Evolutionary conservation across 1,140 invertebrate genomes (phyloP), one percentile per base, ranked within the genome.

Genomic region (Drosophila truncata): DNA sequence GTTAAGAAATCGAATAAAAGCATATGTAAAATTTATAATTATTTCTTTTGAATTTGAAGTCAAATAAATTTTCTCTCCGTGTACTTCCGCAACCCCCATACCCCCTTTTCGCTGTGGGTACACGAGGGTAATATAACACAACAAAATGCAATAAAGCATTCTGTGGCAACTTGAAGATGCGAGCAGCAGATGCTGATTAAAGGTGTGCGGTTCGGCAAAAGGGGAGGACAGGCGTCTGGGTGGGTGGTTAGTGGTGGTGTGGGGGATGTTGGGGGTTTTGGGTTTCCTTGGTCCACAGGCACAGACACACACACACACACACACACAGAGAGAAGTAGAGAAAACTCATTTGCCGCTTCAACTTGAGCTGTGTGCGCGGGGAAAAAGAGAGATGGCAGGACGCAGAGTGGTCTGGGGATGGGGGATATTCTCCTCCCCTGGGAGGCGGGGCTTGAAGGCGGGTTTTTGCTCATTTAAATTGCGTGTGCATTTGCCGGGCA

Each of bases 141-240:
- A 90, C 85, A 90, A 90, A 90, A 91, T 82, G 85, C 85, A 90
- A 90, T 90, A 90, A 90, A 90, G 85, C 85, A 90, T 90, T 90
- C 84, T 90, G 85, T 90, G 85, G 85, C 86, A 90, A 90, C 81
- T 91, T 82, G 86, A 91, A 90, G 85, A 90, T 91, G 86, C 76
- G 85, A 82, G 86, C 85, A 90, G 86, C 85, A 90, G 85, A 90
- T 90, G 85, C 85, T 90, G 85, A 90, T 90, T 90, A 90, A 90
- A 90, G 85, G 85, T 90, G 85, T 90, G 85, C 71, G 85, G 81
- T 85, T 90, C 78, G 59, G 63, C 20, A 63, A 71, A 73, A 41
- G 63, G 29, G 57, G 59, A 47, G 55, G 57, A 20, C 23, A 42
- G 37, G 27, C 31, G 60, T 54, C 29, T 58, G 58, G 41, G 47